phyloP scores from a whole-genome alignment of 1,140 invertebrate genomes.

The Bombus balteatus region DNA sequence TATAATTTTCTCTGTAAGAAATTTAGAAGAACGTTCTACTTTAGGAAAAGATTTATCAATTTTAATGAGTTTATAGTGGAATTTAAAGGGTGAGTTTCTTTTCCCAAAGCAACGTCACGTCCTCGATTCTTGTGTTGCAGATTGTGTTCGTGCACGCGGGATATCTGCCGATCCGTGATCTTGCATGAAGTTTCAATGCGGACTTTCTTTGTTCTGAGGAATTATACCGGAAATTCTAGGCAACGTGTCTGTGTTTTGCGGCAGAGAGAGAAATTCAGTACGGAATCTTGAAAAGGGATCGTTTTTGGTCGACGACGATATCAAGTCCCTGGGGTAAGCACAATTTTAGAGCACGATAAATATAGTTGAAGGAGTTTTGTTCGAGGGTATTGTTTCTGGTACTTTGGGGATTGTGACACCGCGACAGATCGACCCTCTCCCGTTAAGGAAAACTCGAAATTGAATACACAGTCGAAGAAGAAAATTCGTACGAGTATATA shows the following conservation, averaged over 20 bases:
- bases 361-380: background rate
- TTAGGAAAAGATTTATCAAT: no score
- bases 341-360: background rate
- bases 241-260: background rate
- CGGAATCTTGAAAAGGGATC: background rate
- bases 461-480: background rate
- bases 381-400: background rate
- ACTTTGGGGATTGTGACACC: background rate
- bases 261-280: background rate
- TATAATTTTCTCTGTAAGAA: no score
- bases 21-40: no score
- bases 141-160: background rate
- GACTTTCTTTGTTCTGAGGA: constrained; percentile 22
- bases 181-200: background rate
- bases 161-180: background rate
- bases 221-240: constrained; percentile 17
- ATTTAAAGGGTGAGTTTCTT: no score
- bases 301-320: background rate
- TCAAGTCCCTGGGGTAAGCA: background rate
- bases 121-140: background rate
- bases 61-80: no score
- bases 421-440: background rate
- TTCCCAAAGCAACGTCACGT: no score
- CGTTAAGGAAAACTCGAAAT: background rate
- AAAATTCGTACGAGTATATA: background rate